These are phyloP conservation scores for Synchiropus splendidus DNA, from an alignment of 2,113 vertebrate genomes.

Conservation along the genomic window DNA sequence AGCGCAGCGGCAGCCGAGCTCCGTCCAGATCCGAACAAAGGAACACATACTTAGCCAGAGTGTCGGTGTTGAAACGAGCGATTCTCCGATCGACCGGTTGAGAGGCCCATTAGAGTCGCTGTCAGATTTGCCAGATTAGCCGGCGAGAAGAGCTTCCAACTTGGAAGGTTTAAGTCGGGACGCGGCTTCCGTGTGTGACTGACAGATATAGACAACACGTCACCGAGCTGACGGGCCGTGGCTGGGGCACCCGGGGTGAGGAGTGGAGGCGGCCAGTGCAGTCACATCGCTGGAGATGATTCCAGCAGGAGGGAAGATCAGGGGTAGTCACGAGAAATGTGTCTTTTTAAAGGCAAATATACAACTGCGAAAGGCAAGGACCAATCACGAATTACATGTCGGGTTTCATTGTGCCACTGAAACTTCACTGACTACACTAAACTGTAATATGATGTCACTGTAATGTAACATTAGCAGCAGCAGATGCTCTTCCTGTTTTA, in stretches of 20 bases:
- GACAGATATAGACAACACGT: constrained; percentile 11
- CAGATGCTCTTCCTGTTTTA: no score
- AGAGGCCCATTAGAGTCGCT: constrained; percentile 38
- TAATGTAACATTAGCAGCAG: no score
- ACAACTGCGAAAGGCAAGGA: no score
- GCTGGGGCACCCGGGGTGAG: background rate
- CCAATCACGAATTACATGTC: no score
- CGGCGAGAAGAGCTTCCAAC: constrained; percentile 32
- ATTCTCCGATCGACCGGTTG: constrained; percentile 6
- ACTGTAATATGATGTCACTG: no score
- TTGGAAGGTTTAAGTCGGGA: constrained; percentile 19
- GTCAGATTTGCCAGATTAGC: constrained; percentile 49
- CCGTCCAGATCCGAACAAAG: constrained; percentile 2
- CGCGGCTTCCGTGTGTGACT: constrained; percentile 13
- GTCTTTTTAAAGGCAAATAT: no score
- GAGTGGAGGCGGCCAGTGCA: no score
- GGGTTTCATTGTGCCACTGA: no score
- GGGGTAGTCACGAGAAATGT: no score
- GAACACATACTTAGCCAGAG: constrained; percentile 2
- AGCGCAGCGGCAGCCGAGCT: background rate
- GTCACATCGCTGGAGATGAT: no score
- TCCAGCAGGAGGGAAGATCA: no score
- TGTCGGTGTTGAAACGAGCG: constrained; percentile 19
- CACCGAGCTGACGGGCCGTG: constrained; percentile 5
- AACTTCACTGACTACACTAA: no score